These are phyloP conservation scores for Microctenopoma lineatum DNA, from an alignment of 2,797 vertebrate genomes.

Conservation along the genomic window DNA sequence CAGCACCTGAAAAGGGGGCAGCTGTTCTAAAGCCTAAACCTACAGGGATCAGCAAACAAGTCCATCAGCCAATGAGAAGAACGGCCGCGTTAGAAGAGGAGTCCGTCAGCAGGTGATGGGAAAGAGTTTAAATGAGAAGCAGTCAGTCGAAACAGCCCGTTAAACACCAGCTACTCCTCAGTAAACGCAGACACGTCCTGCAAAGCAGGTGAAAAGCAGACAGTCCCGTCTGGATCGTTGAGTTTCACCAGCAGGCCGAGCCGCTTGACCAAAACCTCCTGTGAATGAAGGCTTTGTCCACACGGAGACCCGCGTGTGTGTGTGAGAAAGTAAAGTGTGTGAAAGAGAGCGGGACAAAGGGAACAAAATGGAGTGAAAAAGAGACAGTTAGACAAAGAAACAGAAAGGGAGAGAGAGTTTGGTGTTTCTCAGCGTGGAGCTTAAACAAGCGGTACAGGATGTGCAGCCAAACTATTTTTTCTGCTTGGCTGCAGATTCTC, in stretches of 20 bases:
- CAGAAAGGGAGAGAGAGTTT: slow-evolving; percentile 60
- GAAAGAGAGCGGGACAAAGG: slow-evolving; percentile 64
- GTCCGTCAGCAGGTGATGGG: no score
- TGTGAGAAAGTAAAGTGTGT: slow-evolving; percentile 56
- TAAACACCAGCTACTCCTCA: no score
- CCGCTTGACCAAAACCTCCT: slow-evolving; percentile 66
- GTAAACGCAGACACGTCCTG: background rate
- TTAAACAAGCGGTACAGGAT: slow-evolving; percentile 80
- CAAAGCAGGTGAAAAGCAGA: slow-evolving; percentile 2
- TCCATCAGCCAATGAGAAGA: no score
- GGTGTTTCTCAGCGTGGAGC: slow-evolving; percentile 75
- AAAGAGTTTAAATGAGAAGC: no score
- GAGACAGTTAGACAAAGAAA: slow-evolving; percentile 62
- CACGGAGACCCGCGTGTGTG: slow-evolving; percentile 31
- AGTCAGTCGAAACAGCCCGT: background rate
- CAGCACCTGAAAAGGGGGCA: no score
- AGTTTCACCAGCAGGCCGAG: slow-evolving; percentile 57
- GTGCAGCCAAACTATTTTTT: slow-evolving; percentile 84
- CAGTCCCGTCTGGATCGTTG: slow-evolving; percentile 47
- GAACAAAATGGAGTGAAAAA: slow-evolving; percentile 62
- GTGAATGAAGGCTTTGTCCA: slow-evolving; percentile 78
- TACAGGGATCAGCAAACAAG: no score
- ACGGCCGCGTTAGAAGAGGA: no score
- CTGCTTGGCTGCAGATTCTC: slow-evolving; percentile 72
- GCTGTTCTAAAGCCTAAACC: no score